Evolutionary conservation across 2,113 vertebrate species (phyloP).

Genomic region (Pitta sordida): DNA sequence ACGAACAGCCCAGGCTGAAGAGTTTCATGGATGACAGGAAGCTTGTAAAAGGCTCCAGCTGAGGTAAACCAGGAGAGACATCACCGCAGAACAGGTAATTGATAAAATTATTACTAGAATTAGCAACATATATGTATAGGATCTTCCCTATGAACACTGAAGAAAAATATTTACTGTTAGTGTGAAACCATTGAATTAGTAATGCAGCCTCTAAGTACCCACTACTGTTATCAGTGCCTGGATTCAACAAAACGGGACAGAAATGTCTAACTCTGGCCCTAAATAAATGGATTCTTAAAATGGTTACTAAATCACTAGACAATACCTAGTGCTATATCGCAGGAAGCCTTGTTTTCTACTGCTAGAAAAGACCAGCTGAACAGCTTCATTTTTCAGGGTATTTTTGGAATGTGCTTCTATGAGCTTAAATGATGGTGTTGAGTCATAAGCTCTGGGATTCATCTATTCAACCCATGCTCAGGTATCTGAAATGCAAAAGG

Average conservation of each 20-base stretch:
- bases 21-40: neutral
- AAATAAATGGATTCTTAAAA: conserved; percentile 51
- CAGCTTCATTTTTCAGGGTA: conserved; percentile 41
- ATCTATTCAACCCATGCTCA: conserved; percentile 10
- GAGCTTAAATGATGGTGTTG: conserved; percentile 38
- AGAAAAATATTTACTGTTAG: neutral
- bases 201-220: neutral
- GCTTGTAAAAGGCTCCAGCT: neutral
- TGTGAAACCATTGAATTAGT: neutral
- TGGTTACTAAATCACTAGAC: conserved; percentile 36
- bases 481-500: conserved; percentile 36
- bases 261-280: conserved; percentile 1
- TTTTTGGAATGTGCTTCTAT: conserved; percentile 61
- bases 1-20: neutral
- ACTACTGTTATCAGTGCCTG: neutral
- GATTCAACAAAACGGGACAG: conserved; percentile 41
- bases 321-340: conserved; percentile 11
- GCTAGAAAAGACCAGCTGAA: conserved; percentile 19
- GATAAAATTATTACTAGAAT: neutral
- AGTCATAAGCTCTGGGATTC: conserved; percentile 56
- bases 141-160: neutral
- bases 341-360: neutral
- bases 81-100: neutral
- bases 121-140: neutral
- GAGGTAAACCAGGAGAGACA: neutral